Base-by-base conservation (phyloP, 2,113 vertebrate species). In the Echinops telfairi region DNA sequence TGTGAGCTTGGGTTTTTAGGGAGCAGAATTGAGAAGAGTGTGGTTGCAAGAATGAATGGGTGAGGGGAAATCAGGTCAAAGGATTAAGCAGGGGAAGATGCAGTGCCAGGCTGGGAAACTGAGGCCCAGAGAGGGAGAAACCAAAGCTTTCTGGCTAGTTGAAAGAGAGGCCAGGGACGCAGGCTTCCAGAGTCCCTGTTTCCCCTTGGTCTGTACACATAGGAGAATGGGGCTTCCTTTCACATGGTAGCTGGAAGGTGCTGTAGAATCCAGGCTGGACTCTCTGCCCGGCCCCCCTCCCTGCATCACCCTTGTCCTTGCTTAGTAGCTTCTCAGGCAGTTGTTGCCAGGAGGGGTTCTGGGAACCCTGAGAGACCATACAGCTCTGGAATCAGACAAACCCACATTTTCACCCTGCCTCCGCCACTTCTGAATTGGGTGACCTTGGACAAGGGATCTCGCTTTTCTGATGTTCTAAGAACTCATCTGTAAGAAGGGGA, bases 401-500 rank as follows among this genome's bases (percentile, higher is more conserved):
- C 11, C 14, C 27, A 80, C 33, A 75, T 86, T 89, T 89, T 40
- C 57, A 83, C 25, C 53, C 36, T 87, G 29, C 25, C 23, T 82
- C 33, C 23, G 81, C 47, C 40, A 66, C 92, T 86, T 88, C 66
- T 66, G 8, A 80, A 38, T 70, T 33, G 6, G 31, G 3, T 19
- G 58, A 33, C 57, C 58, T 36, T 25, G 29, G 62, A 27, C 93
- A 47, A 88, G 58, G 53, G 58, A 8, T 58, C 90, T 76, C 23
- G 22, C 4, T 58, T 87, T 62, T 86, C 70, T 66, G 64, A 58
- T 47, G 7, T 53, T 86, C 75, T 16, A 1, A 57, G 60, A 89
- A 22, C 58, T 88, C 81, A 76, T 82, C 53, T 81, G 20, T 91
- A 78, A 76, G 88, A 87, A 11, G 68, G 58, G 33, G 43, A 73